Evolutionary conservation across 1,140 invertebrate genomes (phyloP).

Genomic region (Cotesia vestalis): DNA sequence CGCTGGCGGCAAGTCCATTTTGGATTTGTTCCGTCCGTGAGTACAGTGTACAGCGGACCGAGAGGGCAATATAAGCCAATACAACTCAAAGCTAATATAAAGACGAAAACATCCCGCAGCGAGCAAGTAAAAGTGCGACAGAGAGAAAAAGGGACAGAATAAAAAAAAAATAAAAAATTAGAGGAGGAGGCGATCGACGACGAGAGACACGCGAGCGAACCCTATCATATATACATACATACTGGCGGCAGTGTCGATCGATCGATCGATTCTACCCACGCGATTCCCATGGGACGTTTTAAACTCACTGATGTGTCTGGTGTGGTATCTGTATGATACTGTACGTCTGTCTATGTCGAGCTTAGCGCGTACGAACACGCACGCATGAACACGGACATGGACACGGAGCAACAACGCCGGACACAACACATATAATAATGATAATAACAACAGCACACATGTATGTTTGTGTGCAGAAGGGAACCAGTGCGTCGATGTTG

Average conservation of each 20-base stretch:
- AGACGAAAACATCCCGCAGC: neutral
- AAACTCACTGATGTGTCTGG: conserved; percentile 14
- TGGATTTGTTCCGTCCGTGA: conserved; percentile 42
- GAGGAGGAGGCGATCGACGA: too few species aligned
- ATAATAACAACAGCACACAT: neutral
- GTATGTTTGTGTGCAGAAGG: neutral
- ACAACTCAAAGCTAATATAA: neutral
- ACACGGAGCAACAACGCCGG: neutral
- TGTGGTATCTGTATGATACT: neutral
- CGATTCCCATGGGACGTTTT: conserved; percentile 35
- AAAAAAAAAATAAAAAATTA: too few species aligned
- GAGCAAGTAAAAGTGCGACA: neutral
- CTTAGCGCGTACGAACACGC: neutral
- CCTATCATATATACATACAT: neutral
- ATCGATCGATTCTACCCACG: conserved; percentile 38
- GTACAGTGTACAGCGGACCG: neutral
- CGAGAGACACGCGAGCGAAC: conserved; percentile 33
- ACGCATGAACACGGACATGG: neutral
- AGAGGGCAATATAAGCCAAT: neutral
- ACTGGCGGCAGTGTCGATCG: conserved; percentile 25
- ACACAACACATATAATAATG: too few species aligned
- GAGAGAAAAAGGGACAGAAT: neutral
- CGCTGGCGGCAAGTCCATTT: conserved; percentile 41
- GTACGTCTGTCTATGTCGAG: conserved; percentile 2
- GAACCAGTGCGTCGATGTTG: conserved; percentile 21